phyloP scores from a whole-genome alignment of 2,113 vertebrate genomes.

The Merops nubicus region DNA sequence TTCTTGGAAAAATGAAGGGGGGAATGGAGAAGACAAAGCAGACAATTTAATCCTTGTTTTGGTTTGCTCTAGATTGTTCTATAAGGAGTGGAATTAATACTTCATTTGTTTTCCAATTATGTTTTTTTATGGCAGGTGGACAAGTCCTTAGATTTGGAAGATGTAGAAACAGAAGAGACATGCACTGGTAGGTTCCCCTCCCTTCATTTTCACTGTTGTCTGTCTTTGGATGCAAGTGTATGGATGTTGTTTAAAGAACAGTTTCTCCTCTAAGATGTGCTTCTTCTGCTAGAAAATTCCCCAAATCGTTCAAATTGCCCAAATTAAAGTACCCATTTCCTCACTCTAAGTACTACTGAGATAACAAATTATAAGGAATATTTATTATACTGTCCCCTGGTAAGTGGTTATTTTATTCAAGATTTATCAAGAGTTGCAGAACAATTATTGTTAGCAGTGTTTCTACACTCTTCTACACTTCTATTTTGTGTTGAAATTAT shows the following conservation, averaged over 20 bases:
- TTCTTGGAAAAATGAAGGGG: background rate
- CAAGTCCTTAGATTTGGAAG: constrained; percentile 60
- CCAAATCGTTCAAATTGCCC: background rate
- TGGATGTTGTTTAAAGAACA: background rate
- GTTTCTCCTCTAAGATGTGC: background rate
- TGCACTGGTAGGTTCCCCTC: constrained; percentile 46
- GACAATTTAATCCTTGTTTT: background rate
- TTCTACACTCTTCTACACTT: background rate
- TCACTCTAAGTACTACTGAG: background rate
- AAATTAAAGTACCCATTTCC: background rate
- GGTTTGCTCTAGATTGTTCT: background rate
- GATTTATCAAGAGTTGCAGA: background rate
- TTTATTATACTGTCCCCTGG: background rate
- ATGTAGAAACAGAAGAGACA: constrained; percentile 33
- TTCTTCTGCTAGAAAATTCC: background rate
- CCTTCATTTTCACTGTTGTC: background rate
- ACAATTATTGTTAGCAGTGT: background rate
- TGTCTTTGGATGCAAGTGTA: background rate
- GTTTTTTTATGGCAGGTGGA: constrained; percentile 60
- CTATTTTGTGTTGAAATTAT: background rate
- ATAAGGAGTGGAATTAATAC: background rate
- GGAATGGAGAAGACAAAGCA: background rate
- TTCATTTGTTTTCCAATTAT: background rate
- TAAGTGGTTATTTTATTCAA: background rate
- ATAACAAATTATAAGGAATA: background rate